These are phyloP conservation scores for Drosophila neutralis DNA, from an alignment of 2,888 invertebrate genomes.

Conservation along the genomic window DNA sequence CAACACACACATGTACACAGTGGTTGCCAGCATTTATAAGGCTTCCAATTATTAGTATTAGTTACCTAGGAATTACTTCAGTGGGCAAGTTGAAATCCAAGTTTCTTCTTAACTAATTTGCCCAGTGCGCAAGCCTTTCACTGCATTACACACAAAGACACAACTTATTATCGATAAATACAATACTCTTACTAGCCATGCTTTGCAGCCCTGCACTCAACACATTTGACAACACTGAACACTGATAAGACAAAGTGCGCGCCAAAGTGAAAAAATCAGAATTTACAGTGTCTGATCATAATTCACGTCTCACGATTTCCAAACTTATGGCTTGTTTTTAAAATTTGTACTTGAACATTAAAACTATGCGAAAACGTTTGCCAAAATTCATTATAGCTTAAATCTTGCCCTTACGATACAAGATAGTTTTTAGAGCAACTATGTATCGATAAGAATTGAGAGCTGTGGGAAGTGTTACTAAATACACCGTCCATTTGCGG, in stretches of 20 bases:
- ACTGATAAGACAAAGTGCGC: constrained; percentile 22
- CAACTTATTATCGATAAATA: constrained; percentile 39
- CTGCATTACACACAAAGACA: constrained; percentile 51
- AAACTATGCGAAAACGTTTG: background rate
- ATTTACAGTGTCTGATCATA: background rate
- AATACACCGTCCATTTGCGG: background rate
- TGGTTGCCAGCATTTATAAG: constrained; percentile 37
- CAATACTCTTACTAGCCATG: background rate
- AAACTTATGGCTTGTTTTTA: background rate
- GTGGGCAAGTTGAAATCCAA: constrained; percentile 57
- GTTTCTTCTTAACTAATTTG: constrained; percentile 54
- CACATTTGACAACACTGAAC: constrained; percentile 35
- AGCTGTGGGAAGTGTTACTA: background rate
- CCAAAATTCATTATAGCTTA: background rate
- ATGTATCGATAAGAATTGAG: background rate
- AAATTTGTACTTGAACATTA: background rate
- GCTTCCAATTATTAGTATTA: constrained; percentile 58
- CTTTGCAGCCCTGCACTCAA: constrained; percentile 32
- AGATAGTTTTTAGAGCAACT: background rate
- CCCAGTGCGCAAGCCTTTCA: constrained; percentile 61
- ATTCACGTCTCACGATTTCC: background rate
- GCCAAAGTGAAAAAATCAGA: background rate
- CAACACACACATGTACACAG: constrained; percentile 4
- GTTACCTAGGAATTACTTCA: constrained; percentile 68
- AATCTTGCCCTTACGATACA: background rate